A percentile compares a stretch with the other conserved stretches of the same genome.
phyloP scores from a whole-genome alignment of 2,113 vertebrate species.

The Etheostoma cragini region DNA sequence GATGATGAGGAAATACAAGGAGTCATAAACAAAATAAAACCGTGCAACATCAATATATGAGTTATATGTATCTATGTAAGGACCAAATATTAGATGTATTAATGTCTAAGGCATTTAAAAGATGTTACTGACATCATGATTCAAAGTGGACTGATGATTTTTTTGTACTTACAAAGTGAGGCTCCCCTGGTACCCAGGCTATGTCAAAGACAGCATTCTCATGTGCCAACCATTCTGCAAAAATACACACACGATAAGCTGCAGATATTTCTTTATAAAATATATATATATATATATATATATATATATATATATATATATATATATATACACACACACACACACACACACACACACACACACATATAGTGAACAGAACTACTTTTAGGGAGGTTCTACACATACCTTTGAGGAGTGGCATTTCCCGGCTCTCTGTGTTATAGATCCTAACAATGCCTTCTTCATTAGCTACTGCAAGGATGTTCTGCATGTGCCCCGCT shows the following conservation, averaged over 20 bases:
- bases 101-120: neutral
- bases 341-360: too few species aligned
- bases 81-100: neutral
- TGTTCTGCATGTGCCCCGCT: slow-evolving; percentile 82
- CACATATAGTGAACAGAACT: neutral
- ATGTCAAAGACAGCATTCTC: slow-evolving; percentile 97
- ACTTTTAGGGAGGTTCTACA: fast-evolving
- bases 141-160: neutral
- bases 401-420: slow-evolving; percentile 89
- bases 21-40: neutral
- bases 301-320: too few species aligned
- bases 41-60: neutral
- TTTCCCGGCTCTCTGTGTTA: slow-evolving; percentile 86
- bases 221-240: slow-evolving; percentile 95
- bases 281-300: too few species aligned
- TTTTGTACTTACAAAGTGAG: slow-evolving; percentile 88
- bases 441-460: slow-evolving; percentile 94
- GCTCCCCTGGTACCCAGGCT: slow-evolving; percentile 94
- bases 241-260: slow-evolving; percentile 22
- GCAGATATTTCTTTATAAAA: neutral
- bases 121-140: neutral
- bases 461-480: slow-evolving; percentile 94
- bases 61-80: neutral
- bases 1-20: neutral
- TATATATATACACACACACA: too few species aligned